Conservation (phyloP, 2,797 vertebrate genomes). For the Sternotherus odoratus region DNA sequence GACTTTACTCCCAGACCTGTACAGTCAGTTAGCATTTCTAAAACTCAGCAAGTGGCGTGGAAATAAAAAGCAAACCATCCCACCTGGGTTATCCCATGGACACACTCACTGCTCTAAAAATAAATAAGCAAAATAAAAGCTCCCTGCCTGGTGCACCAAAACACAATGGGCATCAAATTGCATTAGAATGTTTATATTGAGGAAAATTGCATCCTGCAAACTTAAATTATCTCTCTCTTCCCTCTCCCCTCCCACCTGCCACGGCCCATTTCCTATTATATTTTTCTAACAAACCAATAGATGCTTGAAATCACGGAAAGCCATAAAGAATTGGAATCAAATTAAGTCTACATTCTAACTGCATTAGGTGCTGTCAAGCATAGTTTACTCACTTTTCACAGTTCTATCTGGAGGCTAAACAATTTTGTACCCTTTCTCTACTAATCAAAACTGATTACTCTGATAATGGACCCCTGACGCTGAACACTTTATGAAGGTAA, state of each 20-base stretch:
- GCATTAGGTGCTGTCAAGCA: slow-evolving; percentile 84
- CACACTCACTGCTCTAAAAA: slow-evolving; percentile 51
- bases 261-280: slow-evolving; percentile 82
- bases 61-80: not conserved
- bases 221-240: slow-evolving; percentile 84
- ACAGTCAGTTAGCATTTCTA: not conserved
- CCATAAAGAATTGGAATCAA: slow-evolving; percentile 90
- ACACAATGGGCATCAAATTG: slow-evolving; percentile 91
- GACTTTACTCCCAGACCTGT: not conserved
- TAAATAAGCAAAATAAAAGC: slow-evolving; percentile 66
- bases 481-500: slow-evolving; percentile 80
- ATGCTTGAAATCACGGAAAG: slow-evolving; percentile 83
- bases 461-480: slow-evolving; percentile 77
- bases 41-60: not conserved
- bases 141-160: slow-evolving; percentile 78
- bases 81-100: slow-evolving; percentile 17
- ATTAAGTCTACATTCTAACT: slow-evolving; percentile 92
- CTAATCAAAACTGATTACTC: slow-evolving; percentile 82
- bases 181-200: slow-evolving; percentile 95
- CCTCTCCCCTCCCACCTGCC: slow-evolving; percentile 77
- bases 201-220: slow-evolving; percentile 96
- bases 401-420: slow-evolving; percentile 81
- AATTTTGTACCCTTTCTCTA: slow-evolving; percentile 81
- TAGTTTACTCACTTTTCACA: slow-evolving; percentile 87
- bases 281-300: slow-evolving; percentile 92